A percentile compares a stretch with the other conserved stretches of the same genome.
Conservation (phyloP, 2,797 vertebrate species). For the Novumbra hubbsi region DNA sequence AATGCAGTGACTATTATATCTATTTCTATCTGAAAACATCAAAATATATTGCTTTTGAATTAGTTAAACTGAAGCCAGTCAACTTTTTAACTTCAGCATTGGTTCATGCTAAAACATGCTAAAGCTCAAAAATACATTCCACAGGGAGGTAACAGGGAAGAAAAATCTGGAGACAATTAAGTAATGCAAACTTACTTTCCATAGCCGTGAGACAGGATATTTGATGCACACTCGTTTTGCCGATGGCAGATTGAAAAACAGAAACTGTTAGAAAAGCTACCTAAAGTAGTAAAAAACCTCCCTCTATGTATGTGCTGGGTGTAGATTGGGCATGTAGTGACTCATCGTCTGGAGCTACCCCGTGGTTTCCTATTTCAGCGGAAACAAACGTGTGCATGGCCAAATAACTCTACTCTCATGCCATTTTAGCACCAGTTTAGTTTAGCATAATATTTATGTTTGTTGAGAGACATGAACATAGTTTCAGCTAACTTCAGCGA, state of each 20-base stretch:
- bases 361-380: constrained; percentile 45
- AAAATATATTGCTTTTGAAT: neutral
- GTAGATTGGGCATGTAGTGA: constrained; percentile 35
- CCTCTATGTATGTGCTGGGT: constrained; percentile 9
- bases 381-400: constrained; percentile 26
- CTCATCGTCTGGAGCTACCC: constrained; percentile 52
- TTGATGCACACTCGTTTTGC: constrained; percentile 16
- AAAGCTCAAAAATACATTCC: neutral
- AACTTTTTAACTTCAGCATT: neutral
- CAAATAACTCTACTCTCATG: too few species aligned
- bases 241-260: constrained; percentile 13
- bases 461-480: too few species aligned
- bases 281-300: constrained; percentile 10
- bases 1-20: neutral
- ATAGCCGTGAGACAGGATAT: constrained; percentile 18
- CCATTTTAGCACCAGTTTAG: too few species aligned
- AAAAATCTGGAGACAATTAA: constrained; percentile 8
- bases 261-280: neutral
- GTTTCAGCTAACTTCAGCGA: too few species aligned
- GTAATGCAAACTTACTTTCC: constrained; percentile 50
- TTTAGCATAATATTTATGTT: too few species aligned
- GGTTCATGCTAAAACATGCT: neutral
- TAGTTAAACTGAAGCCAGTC: neutral
- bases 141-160: constrained; percentile 14
- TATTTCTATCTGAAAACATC: neutral